Evolutionary conservation across 1,140 invertebrate genomes (phyloP).

Genomic region (Platyscapa corneri): DNA sequence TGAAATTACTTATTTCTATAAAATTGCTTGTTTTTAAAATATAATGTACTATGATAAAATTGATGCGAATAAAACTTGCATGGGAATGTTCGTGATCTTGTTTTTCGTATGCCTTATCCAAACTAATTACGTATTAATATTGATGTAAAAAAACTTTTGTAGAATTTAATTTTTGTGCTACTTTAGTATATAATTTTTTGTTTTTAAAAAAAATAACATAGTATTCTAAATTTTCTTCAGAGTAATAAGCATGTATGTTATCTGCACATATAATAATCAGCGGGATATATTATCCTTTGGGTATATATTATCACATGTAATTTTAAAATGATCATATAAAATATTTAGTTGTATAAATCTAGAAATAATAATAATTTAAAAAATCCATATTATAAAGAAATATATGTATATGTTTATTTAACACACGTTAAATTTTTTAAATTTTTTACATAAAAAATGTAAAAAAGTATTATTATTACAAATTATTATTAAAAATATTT

Average conservation of each 20-base stretch:
- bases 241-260: neutral
- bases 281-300: no score
- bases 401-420: no score
- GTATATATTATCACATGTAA: no score
- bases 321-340: no score
- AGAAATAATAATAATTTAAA: no score
- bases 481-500: neutral
- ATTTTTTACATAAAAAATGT: no score
- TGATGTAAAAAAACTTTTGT: constrained; percentile 13
- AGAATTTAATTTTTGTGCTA: constrained; percentile 2
- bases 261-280: no score
- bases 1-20: constrained; percentile 4
- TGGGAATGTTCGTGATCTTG: constrained; percentile 65
- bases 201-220: neutral
- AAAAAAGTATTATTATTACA: no score
- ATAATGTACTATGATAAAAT: constrained; percentile 37
- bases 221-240: neutral
- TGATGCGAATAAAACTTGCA: constrained; percentile 58
- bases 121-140: constrained; percentile 32
- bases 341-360: no score
- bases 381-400: no score
- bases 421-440: no score
- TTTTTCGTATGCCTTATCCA: constrained; percentile 49
- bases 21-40: constrained; percentile 14
- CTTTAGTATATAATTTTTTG: neutral